A percentile compares a stretch with the other conserved stretches of the same genome.
phyloP scores from a whole-genome alignment of 2,797 vertebrate genomes.

The Danio tinwini region DNA sequence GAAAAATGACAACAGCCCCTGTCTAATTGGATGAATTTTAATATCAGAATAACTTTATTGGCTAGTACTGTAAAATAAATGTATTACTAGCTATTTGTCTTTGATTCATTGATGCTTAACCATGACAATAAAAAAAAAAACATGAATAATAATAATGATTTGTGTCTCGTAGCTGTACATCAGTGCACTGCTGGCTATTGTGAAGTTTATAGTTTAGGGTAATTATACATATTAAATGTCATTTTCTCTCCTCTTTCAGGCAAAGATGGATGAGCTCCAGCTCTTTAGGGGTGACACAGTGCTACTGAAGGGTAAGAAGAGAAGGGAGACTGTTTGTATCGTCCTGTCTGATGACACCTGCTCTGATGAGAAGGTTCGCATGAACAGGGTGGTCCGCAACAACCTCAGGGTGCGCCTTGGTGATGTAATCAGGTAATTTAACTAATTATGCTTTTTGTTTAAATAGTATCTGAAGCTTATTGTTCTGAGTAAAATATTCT shows the following conservation, averaged over 20 bases:
- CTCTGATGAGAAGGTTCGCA: constrained; percentile 98
- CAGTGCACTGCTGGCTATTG: too few relatives aligned
- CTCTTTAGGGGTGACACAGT: constrained; percentile 99
- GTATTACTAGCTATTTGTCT: too few relatives aligned
- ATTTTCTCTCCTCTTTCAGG: constrained; percentile 69
- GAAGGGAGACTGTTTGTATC: constrained; percentile 96
- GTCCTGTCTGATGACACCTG: constrained; percentile 97
- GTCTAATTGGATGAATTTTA: background rate
- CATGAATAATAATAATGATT: too few relatives aligned
- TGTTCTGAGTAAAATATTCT: background rate
- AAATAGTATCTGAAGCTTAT: background rate
- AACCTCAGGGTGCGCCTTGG: constrained; percentile 95
- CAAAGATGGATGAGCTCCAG: constrained; percentile 98
- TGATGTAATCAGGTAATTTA: constrained; percentile 92
- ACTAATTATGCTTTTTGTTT: background rate
- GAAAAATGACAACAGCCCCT: background rate
- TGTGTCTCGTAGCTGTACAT: too few relatives aligned
- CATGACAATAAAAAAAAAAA: background rate
- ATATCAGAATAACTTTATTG: too few relatives aligned
- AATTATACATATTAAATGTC: too few relatives aligned
- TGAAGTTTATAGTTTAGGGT: too few relatives aligned
- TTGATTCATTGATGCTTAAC: too few relatives aligned
- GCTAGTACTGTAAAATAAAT: too few relatives aligned
- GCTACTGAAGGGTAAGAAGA: constrained; percentile 97
- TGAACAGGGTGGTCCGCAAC: constrained; percentile 99